Evolutionary conservation across 2,113 vertebrate genomes (phyloP), one percentile per base, ranked within the genome.

Genomic region (Epinephelus lanceolatus): DNA sequence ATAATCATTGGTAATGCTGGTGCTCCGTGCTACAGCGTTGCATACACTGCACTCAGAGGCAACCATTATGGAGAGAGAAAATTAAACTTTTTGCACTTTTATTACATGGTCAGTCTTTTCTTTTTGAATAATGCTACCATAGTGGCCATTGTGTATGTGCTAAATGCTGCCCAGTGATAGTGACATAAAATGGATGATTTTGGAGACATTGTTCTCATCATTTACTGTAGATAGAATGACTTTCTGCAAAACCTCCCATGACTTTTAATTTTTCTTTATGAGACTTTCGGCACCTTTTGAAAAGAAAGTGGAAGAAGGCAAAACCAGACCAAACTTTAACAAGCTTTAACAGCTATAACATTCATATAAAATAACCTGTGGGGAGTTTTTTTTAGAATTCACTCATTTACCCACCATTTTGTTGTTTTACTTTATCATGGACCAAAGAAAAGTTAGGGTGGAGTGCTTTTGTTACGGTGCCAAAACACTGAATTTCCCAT

Each of bases 131-230:
- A 62, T 57, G 33, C n/a, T 23, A 19, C 21, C 33, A 8, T 61
- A 5, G 52, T 61, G 56, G 11, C 5, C 11, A 27, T 30, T 53
- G 14, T 71, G 8, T 23, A 11, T 49, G 40, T 25, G 13, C 8
- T 10, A 10, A 40, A 23, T 52, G 30, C 23, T 62, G 19, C 14
- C 25, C 10, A 23, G 27, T 11, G 19, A 53, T 17, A 3, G 6
- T 37, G 18, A 40, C 6, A 10, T 17, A 5, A 49, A 71, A 25
- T 33, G 6, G 17, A n/a, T 65, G 12, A 30, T 62, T 63, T 75
- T 75, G 7, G 57, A 14, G n/a, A 61, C 37, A 23, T 6, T 45
- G 33, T 67, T 66, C 23, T 72, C 68, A 73, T 60, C 30, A 68
- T 78, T 84, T 63, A 65, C 12, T 60, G 2, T 45, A 56, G 52